phyloP scores from a whole-genome alignment of 2,888 invertebrate genomes.

The Pandemis heparana region DNA sequence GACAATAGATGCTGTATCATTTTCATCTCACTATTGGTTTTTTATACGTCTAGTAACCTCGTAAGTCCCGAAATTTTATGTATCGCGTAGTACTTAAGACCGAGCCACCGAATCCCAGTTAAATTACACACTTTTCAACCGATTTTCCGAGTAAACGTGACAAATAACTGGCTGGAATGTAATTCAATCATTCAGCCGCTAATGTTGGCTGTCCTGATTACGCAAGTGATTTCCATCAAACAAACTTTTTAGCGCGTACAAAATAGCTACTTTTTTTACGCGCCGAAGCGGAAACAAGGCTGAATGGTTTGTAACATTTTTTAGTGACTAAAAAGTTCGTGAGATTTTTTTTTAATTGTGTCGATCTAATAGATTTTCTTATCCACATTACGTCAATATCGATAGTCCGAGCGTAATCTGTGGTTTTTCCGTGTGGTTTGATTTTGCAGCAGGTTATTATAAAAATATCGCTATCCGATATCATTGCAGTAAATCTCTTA shows the following conservation, averaged over 20 bases:
- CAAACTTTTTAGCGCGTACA: not conserved
- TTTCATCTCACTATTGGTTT: not conserved
- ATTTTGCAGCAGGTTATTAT: not conserved
- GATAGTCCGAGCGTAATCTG: not conserved
- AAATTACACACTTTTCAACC: not conserved
- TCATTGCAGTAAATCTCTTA: not conserved
- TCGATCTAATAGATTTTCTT: not conserved
- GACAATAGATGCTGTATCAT: conserved; percentile 51
- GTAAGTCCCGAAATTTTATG: no score
- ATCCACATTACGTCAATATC: not conserved
- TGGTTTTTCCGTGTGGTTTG: conserved; percentile 15
- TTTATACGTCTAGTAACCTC: no score
- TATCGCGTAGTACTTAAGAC: no score
- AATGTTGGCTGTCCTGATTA: conserved; percentile 11
- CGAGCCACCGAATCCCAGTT: no score
- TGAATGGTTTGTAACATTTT: conserved; percentile 1
- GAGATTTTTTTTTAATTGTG: not conserved
- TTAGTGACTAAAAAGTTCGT: not conserved
- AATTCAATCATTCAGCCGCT: conserved; percentile 1
- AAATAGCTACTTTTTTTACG: not conserved
- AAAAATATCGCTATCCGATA: not conserved
- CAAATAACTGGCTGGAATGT: conserved; percentile 5
- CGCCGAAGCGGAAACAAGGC: not conserved
- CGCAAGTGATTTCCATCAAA: not conserved
- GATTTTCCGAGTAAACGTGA: not conserved